Evolutionary conservation across 2,888 invertebrate genomes (phyloP).

Genomic region (Oeneis ivallda): DNA sequence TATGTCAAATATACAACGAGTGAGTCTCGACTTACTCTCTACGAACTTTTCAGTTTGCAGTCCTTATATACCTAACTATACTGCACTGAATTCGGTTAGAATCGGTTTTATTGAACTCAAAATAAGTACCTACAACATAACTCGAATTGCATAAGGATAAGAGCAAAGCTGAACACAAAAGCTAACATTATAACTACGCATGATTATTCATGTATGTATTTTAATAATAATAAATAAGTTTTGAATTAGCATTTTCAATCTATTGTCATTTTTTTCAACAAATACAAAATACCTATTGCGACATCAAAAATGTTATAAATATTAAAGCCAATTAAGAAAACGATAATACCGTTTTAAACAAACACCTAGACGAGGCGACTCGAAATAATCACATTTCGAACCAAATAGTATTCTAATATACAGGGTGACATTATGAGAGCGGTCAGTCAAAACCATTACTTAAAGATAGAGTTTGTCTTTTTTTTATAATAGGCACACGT

Average conservation of each 20-base stretch:
- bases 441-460: neutral
- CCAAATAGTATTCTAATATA: constrained; percentile 21
- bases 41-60: no score
- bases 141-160: neutral
- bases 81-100: no score
- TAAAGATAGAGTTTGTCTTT: no score
- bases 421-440: neutral
- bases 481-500: no score
- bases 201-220: neutral
- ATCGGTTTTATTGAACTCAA: neutral
- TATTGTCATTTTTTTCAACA: neutral
- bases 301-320: constrained; percentile 9
- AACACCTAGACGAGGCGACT: constrained; percentile 30
- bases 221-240: constrained; percentile 6
- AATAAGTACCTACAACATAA: neutral
- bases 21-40: no score
- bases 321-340: constrained; percentile 26
- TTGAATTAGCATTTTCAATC: neutral
- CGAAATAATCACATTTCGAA: constrained; percentile 28
- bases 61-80: no score
- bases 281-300: constrained; percentile 4
- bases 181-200: neutral
- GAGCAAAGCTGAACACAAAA: neutral
- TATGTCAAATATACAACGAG: no score
- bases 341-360: constrained; percentile 30